These are phyloP conservation scores for Podarcis muralis DNA, from an alignment of 2,113 vertebrate genomes.

Conservation along the genomic window DNA sequence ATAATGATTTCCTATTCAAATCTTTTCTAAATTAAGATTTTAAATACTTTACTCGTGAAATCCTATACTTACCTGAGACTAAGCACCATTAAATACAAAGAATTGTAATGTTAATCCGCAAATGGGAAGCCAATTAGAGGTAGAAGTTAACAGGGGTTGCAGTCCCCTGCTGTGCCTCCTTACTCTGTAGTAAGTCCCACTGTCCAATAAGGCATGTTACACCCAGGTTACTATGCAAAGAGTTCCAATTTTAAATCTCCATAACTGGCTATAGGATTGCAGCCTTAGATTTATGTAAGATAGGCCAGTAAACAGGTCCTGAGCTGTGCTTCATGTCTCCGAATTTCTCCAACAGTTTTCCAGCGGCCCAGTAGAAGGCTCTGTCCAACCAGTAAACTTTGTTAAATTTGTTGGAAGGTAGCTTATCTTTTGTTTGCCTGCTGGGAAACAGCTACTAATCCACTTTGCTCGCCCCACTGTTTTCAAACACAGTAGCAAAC, in stretches of 20 bases:
- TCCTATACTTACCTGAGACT: too few relatives aligned
- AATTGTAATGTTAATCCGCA: background rate
- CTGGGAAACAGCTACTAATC: background rate
- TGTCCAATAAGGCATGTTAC: background rate
- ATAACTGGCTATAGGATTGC: background rate
- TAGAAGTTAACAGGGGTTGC: background rate
- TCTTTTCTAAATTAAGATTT: slow-evolving; percentile 25
- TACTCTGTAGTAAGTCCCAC: too few relatives aligned
- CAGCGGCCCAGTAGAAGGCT: slow-evolving; percentile 15
- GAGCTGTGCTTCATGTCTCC: slow-evolving; percentile 17
- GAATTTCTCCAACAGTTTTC: background rate
- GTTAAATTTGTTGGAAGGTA: slow-evolving; percentile 50
- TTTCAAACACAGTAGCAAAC: background rate
- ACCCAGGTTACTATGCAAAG: background rate
- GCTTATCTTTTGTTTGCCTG: slow-evolving; percentile 50
- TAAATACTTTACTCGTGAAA: slow-evolving; percentile 26
- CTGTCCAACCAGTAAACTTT: slow-evolving; percentile 2
- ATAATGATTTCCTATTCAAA: background rate
- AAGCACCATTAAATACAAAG: too few relatives aligned
- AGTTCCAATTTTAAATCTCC: background rate
- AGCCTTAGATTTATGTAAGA: background rate
- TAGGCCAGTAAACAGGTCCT: slow-evolving; percentile 21
- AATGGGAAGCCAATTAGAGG: background rate
- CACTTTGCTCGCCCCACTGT: background rate
- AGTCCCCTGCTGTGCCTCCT: too few relatives aligned